Base-by-base conservation (phyloP, 1,140 invertebrate genomes). In the Geopemphigus sp. region DNA sequence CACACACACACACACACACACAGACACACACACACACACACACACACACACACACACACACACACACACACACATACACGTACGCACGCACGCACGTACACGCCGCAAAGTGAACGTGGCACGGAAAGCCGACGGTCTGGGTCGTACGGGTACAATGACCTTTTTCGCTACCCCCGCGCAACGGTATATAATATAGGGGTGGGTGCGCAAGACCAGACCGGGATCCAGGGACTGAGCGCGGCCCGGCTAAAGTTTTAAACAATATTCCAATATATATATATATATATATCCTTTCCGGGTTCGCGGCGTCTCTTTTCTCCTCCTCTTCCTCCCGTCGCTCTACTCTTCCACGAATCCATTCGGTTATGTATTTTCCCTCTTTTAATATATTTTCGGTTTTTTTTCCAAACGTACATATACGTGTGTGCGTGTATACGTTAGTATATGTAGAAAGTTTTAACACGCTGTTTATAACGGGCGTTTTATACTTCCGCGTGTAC, bases 111-210 rank as follows among this genome's bases (percentile, higher is more conserved):
- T n/a, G n/a, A n/a, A n/a, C n/a, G n/a, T n/a, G n/a, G n/a, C n/a
- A 22, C 54, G 63, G 61, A 47, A 15, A 15, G 17, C n/a, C 74
- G 57, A 12, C 74, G 74, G 74, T 78, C 74, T 78, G 74, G 74
- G 74, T 78, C 74, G 74, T 47, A 78, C 57, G 57, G 57, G 74
- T 63, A 78, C 74, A 78, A 78, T 26, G 74, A 78, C 74, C 74
- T 61, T 61, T 78, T 53, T 53, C 17, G 68, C 74, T 39, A 47
- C 73, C 32, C 32, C 19, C 32, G 32, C 32, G 32, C 32, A 39
- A 39, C 32, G 32, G 32, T 39, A 39, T 39, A 39, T 39, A 39
- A 39, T 39, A 39, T 39, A 39, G 3, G 8, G 3, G 8, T 3
- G 32, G 32, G 32, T 39, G 32, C 32, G 8, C 32, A 17, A 15